Conservation (phyloP, 1,140 invertebrate species). For the Doryteuthis pealeii region DNA sequence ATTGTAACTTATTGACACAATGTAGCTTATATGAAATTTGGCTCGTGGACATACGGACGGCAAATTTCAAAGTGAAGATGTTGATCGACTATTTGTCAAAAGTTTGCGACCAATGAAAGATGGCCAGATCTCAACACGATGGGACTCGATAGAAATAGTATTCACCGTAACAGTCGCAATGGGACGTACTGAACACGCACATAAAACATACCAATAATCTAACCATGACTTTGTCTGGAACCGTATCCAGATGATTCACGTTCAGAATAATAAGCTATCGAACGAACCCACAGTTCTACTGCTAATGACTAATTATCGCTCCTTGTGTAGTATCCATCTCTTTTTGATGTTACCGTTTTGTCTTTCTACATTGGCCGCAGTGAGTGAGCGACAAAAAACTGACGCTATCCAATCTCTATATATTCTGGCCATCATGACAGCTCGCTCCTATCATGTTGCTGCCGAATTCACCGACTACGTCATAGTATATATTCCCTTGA, state of each 20-base stretch:
- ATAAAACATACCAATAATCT: constrained; percentile 23
- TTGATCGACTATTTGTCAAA: constrained; percentile 63
- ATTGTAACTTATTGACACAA: constrained; percentile 86
- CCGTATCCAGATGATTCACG: constrained; percentile 93
- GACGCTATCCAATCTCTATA: constrained; percentile 45
- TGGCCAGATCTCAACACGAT: background rate
- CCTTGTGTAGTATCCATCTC: constrained; percentile 54
- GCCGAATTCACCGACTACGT: constrained; percentile 48
- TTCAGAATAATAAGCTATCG: constrained; percentile 97
- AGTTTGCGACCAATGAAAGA: background rate
- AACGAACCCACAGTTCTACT: constrained; percentile 48
- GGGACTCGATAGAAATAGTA: constrained; percentile 21
- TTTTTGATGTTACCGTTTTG: constrained; percentile 57
- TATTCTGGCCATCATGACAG: constrained; percentile 45
- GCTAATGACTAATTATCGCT: constrained; percentile 51
- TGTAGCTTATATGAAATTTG: constrained; percentile 82
- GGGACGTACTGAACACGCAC: constrained; percentile 74
- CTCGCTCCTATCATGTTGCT: constrained; percentile 49
- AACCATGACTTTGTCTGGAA: constrained; percentile 90
- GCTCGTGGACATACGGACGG: constrained; percentile 84
- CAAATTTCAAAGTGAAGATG: constrained; percentile 66
- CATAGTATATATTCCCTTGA: too few relatives aligned
- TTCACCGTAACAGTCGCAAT: constrained; percentile 27
- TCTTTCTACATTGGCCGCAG: constrained; percentile 51
- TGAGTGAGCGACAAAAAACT: constrained; percentile 50